These are phyloP conservation scores for Scaptomyza cyrtandrae DNA, from an alignment of 2,888 invertebrate species.

Conservation along the genomic window DNA sequence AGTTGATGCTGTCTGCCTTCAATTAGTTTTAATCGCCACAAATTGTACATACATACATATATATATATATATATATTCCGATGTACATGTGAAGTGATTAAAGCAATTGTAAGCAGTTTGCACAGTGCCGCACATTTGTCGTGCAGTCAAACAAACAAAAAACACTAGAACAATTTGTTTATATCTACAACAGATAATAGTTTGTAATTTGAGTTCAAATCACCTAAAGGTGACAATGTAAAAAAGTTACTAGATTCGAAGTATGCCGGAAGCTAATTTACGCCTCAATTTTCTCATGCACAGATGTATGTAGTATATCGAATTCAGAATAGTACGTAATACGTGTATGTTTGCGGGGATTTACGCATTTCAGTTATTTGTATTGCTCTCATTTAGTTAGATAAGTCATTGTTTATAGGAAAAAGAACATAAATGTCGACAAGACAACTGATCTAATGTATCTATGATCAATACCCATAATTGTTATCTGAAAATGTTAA, in stretches of 20 bases:
- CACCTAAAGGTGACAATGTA: constrained; percentile 11
- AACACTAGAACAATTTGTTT: constrained; percentile 19
- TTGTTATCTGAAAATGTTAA: no score
- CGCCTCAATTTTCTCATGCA: background rate
- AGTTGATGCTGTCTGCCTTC: constrained; percentile 33
- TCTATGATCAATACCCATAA: no score
- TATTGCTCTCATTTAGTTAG: background rate
- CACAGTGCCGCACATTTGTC: constrained; percentile 26
- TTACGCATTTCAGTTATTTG: background rate
- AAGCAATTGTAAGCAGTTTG: constrained; percentile 41
- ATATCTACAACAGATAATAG: constrained; percentile 4
- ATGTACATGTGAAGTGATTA: constrained; percentile 40
- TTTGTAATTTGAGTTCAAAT: constrained; percentile 9
- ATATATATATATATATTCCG: background rate
- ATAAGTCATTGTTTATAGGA: background rate
- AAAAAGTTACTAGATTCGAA: constrained; percentile 1
- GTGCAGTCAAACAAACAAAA: constrained; percentile 17
- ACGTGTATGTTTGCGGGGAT: background rate
- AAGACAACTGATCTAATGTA: background rate
- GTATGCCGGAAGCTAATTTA: background rate
- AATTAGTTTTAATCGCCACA: constrained; percentile 47
- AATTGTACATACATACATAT: constrained; percentile 3
- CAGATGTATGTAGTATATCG: background rate
- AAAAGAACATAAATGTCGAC: background rate
- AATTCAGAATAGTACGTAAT: background rate